phyloP scores from a whole-genome alignment of 2,113 vertebrate species.

The Perccottus glenii region DNA sequence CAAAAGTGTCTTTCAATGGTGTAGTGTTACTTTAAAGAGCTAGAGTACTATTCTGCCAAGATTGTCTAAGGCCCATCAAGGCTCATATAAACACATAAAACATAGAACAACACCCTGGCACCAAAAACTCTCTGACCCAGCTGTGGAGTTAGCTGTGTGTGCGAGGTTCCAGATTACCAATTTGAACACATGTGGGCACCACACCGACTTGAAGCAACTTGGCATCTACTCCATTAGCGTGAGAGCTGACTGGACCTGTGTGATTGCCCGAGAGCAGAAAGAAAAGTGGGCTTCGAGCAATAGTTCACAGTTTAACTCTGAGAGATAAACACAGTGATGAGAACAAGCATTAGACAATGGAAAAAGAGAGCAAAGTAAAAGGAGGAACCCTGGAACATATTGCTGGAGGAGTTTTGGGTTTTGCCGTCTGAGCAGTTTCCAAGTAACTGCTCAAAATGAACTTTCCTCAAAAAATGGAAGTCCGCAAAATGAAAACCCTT shows the following conservation, averaged over 20 bases:
- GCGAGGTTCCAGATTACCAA: slow-evolving; percentile 25
- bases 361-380: slow-evolving; percentile 17
- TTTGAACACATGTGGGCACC: slow-evolving; percentile 60
- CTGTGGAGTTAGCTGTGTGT: slow-evolving; percentile 27
- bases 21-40: slow-evolving; percentile 11
- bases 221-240: slow-evolving; percentile 27
- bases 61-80: slow-evolving; percentile 22
- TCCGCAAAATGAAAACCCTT: background rate
- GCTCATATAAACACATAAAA: slow-evolving; percentile 45
- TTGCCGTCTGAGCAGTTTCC: slow-evolving; percentile 1
- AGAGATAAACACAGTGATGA: slow-evolving; percentile 51
- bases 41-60: slow-evolving; percentile 18
- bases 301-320: slow-evolving; percentile 18
- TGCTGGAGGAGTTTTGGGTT: slow-evolving; percentile 5
- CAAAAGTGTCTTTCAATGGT: background rate
- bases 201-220: slow-evolving; percentile 38
- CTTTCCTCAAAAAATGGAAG: background rate
- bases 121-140: slow-evolving; percentile 28
- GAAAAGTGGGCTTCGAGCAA: slow-evolving; percentile 20
- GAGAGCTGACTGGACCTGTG: slow-evolving; percentile 52
- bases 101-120: slow-evolving; percentile 37
- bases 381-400: slow-evolving; percentile 24
- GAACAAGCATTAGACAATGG: slow-evolving; percentile 32
- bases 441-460: slow-evolving; percentile 5
- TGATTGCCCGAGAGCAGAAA: slow-evolving; percentile 31